phyloP scores from a whole-genome alignment of 2,888 invertebrate genomes.

The Brenthis ino region DNA sequence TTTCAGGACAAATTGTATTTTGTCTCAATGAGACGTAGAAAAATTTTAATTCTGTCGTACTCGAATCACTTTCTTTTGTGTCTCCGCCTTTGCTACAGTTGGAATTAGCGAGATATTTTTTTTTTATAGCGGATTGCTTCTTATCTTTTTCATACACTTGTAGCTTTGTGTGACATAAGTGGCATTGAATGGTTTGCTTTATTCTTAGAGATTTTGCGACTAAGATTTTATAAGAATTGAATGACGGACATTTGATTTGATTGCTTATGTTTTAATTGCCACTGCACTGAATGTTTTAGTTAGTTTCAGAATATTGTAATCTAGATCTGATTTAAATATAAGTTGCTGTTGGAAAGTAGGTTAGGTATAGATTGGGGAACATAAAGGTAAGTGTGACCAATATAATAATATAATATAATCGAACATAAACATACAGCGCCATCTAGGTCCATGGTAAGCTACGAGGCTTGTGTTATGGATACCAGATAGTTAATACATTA shows the following conservation, averaged over 20 bases:
- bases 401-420: too few species aligned
- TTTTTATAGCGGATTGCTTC: slow-evolving; percentile 27
- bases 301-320: too few species aligned
- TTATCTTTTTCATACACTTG: slow-evolving; percentile 26
- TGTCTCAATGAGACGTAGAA: slow-evolving; percentile 45
- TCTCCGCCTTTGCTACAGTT: slow-evolving; percentile 32
- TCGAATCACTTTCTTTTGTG: slow-evolving; percentile 39
- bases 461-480: too few species aligned
- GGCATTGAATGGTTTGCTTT: slow-evolving; percentile 2
- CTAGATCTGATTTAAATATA: too few species aligned
- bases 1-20: slow-evolving; percentile 45
- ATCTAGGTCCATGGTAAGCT: too few species aligned
- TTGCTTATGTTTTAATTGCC: neutral
- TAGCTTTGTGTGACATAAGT: slow-evolving; percentile 16
- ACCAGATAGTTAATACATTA: too few species aligned
- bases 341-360: too few species aligned
- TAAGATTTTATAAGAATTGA: neutral
- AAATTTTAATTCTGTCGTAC: slow-evolving; percentile 43
- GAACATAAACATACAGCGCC: too few species aligned
- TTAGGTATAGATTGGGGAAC: too few species aligned
- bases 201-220: neutral
- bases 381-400: too few species aligned
- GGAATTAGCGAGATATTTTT: slow-evolving; percentile 36
- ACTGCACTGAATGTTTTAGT: too few species aligned
- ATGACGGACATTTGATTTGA: neutral